These are phyloP conservation scores for Clarias magur DNA, from an alignment of 2,113 vertebrate genomes.

Conservation along the genomic window DNA sequence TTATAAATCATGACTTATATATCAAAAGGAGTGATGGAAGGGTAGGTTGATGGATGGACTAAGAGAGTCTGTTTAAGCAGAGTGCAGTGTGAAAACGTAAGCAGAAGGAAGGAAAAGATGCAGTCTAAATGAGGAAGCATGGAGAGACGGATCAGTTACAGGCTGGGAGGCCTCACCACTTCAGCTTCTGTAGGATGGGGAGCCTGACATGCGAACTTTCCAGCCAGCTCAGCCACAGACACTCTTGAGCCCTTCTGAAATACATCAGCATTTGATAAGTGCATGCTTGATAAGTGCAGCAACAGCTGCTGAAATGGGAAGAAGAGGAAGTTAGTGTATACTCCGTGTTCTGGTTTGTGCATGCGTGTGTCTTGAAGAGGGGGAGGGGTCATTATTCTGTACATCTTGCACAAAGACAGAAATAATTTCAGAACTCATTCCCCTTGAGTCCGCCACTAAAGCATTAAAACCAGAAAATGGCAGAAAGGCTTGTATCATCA, in stretches of 20 bases:
- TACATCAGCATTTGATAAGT: conserved; percentile 22
- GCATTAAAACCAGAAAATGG: neutral
- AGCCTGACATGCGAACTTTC: conserved; percentile 58
- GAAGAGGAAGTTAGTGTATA: neutral
- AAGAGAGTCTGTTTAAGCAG: neutral
- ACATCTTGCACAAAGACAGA: neutral
- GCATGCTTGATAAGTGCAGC: neutral
- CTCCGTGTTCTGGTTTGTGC: neutral
- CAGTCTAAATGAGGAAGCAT: conserved; percentile 17
- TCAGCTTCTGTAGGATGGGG: conserved; percentile 21
- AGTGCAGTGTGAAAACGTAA: neutral
- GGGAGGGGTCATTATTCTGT: neutral
- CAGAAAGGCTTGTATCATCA: neutral
- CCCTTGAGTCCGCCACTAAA: neutral
- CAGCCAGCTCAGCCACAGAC: conserved; percentile 71
- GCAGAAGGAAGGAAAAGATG: neutral
- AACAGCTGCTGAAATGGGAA: neutral
- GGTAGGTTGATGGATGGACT: neutral
- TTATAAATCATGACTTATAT: neutral
- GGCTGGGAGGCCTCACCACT: conserved; percentile 56
- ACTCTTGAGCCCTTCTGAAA: conserved; percentile 63
- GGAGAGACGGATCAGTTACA: conserved; percentile 11
- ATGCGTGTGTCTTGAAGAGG: neutral
- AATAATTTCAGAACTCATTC: neutral
- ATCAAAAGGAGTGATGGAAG: neutral